Base-by-base conservation (phyloP, 2,797 vertebrate species). In the Acanthurus lineatus region DNA sequence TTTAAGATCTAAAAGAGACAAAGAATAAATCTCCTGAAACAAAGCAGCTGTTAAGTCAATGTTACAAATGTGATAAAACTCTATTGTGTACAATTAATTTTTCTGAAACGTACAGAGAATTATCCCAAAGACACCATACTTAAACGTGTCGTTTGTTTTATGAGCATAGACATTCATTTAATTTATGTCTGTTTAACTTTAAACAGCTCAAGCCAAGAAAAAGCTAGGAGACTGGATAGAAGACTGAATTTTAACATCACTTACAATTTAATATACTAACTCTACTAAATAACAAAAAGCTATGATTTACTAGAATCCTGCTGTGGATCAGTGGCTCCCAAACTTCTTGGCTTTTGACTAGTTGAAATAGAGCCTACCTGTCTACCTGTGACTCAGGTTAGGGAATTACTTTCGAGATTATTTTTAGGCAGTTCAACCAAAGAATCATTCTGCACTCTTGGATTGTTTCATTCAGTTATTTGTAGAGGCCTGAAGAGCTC, bases 1-100 rank as follows among this genome's bases (percentile, higher is more conserved):
- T 92, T 99, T 99, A 62, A 99, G 96, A 94, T 98, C 98, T 99
- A 91, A 49, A 72, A 72, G 90, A 88, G 63, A 81, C 12, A 69
- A 16, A 14, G 8, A 49, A 4, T 15, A 25, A 63, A 74, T 67
- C 17, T 3, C 57, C 0, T 14, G 12, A 64, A 69, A 63, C 2
- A 45, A 66, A 2, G 12, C 4, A 54, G 42, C 10, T 12, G 25
- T 56, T 25, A n/a, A 20, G 10, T 38, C 10, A 70, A 16, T 16
- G 15, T 51, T 16, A 52, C 3, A 16, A 16, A 38, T 63, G 20
- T 67, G 6, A 73, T 51, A n/a, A 51, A 48, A n/a, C 20, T 20
- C 32, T 0, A 17, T 2, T n/a, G 44, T 71, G 20, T n/a, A 48
- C 6, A 40, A 56, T n/a, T n/a, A 49, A n/a, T 49, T 14, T 0